Conservation (phyloP, 2,888 invertebrate species). For the Mimas tiliae region DNA sequence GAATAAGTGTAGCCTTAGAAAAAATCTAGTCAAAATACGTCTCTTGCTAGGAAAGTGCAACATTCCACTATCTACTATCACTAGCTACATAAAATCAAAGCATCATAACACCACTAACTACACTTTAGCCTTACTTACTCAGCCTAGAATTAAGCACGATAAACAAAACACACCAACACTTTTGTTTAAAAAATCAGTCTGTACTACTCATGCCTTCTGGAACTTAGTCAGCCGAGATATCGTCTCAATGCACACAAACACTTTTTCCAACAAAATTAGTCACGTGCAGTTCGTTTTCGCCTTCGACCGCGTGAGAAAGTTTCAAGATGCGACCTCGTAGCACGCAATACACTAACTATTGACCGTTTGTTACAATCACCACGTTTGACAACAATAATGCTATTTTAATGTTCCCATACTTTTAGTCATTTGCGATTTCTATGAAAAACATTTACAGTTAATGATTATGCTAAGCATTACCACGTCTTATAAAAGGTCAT, state of each 20-base stretch:
- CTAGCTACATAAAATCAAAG: no score
- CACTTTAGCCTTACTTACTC: no score
- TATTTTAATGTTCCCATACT: conserved; percentile 32
- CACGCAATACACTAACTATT: conserved; percentile 42
- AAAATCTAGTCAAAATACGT: no score
- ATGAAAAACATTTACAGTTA: background rate
- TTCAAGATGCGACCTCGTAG: conserved; percentile 40
- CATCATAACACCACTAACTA: no score
- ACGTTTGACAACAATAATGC: conserved; percentile 28
- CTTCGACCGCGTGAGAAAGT: conserved; percentile 42
- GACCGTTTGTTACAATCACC: conserved; percentile 25
- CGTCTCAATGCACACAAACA: background rate
- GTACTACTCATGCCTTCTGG: background rate
- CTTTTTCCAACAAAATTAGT: conserved; percentile 31
- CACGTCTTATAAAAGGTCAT: background rate
- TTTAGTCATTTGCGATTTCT: conserved; percentile 5
- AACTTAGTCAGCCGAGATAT: background rate
- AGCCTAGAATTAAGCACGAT: no score
- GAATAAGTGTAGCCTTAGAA: no score
- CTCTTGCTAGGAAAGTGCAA: no score
- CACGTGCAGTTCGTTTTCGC: conserved; percentile 33
- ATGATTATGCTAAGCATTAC: background rate
- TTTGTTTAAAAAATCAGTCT: background rate
- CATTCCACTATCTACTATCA: no score
- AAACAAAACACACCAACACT: background rate